phyloP scores from a whole-genome alignment of 2,888 invertebrate species.

The Drosophila pegasa region DNA sequence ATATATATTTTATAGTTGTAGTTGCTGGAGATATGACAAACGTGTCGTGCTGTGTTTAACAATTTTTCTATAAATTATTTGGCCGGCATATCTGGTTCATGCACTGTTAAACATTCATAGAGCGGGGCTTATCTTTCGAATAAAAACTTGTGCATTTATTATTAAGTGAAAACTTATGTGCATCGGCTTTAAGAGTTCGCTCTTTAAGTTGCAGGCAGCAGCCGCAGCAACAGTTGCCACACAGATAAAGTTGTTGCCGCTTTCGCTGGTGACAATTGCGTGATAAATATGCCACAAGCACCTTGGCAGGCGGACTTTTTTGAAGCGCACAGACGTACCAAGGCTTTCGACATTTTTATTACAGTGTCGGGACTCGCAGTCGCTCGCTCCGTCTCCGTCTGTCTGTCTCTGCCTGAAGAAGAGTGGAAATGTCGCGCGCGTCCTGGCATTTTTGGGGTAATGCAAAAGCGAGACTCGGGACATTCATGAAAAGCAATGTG shows the following conservation, averaged over 20 bases:
- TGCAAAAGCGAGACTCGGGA: conserved; percentile 45
- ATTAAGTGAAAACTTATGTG: background rate
- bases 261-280: conserved; percentile 45
- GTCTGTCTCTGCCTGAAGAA: conserved; percentile 14
- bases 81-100: conserved; percentile 2
- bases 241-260: conserved; percentile 24
- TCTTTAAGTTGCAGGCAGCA: conserved; percentile 19
- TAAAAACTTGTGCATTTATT: background rate
- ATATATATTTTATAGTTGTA: background rate
- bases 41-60: background rate
- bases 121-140: background rate
- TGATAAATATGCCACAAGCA: conserved; percentile 66
- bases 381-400: conserved; percentile 5
- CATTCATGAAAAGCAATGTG: conserved; percentile 22
- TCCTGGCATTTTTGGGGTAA: conserved; percentile 45
- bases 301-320: conserved; percentile 52
- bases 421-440: conserved; percentile 43
- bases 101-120: conserved; percentile 3
- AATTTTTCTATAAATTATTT: conserved; percentile 2
- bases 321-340: conserved; percentile 37
- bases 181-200: background rate
- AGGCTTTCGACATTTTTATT: conserved; percentile 70
- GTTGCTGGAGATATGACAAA: background rate
- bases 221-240: conserved; percentile 49
- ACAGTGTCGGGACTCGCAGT: conserved; percentile 42